Conservation (phyloP, 2,888 invertebrate species). For the Phania funesta region DNA sequence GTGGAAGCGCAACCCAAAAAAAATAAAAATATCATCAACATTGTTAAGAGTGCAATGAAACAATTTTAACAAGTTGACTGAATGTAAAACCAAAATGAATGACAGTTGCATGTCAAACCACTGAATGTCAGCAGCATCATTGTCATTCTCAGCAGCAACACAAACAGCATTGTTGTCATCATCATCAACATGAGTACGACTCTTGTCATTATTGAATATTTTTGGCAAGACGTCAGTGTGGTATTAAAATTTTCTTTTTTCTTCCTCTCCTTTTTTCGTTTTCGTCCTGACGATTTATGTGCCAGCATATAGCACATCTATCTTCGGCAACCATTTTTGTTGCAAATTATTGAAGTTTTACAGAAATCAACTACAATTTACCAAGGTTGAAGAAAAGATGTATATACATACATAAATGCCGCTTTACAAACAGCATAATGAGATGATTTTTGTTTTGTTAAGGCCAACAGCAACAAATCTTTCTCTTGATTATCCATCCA, state of each 20-base stretch:
- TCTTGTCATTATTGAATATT: slow-evolving; percentile 65
- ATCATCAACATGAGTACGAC: slow-evolving; percentile 37
- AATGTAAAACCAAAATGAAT: slow-evolving; percentile 58
- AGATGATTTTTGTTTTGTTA: slow-evolving; percentile 57
- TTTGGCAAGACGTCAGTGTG: slow-evolving; percentile 62
- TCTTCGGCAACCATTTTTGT: slow-evolving; percentile 58
- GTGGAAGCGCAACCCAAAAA: slow-evolving; percentile 1
- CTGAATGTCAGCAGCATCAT: slow-evolving; percentile 58
- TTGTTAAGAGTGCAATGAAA: slow-evolving; percentile 62
- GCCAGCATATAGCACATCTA: slow-evolving; percentile 48
- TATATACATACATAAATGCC: too few species aligned
- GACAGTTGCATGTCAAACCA: slow-evolving; percentile 64
- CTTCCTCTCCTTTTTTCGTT: neutral
- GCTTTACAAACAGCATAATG: slow-evolving; percentile 61
- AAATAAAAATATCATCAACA: slow-evolving; percentile 51
- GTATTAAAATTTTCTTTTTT: slow-evolving; percentile 65
- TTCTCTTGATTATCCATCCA: slow-evolving; percentile 74
- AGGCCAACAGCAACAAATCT: slow-evolving; percentile 71
- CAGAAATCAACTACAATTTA: slow-evolving; percentile 51
- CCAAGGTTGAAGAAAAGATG: slow-evolving; percentile 30
- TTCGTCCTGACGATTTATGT: slow-evolving; percentile 55
- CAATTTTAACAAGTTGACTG: slow-evolving; percentile 65
- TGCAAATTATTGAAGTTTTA: slow-evolving; percentile 71
- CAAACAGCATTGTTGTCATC: slow-evolving; percentile 29
- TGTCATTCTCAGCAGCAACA: slow-evolving; percentile 48